Percentiles rank a stretch among this genome's conserved stretches.
Evolutionary conservation across 2,113 vertebrate genomes (phyloP).

Genomic region (Ptyas mucosa): DNA sequence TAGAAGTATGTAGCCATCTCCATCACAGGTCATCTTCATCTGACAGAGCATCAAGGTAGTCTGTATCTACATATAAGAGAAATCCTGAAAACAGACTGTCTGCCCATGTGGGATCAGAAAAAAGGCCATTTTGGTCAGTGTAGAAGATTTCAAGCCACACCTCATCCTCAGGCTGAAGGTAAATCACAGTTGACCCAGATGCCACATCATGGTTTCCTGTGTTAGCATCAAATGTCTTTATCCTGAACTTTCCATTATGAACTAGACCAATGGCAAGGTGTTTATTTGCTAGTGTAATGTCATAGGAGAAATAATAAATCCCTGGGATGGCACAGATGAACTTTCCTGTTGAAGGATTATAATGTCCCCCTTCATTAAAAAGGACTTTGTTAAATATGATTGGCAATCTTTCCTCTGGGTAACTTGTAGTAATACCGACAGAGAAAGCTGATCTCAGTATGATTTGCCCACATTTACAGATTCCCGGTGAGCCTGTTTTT

Average conservation of each 20-base stretch:
- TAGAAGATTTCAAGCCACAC: slow-evolving; percentile 99
- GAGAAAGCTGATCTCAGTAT: slow-evolving; percentile 94
- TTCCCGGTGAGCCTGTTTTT: slow-evolving; percentile 75
- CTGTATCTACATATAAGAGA: slow-evolving; percentile 89
- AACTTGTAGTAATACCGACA: slow-evolving; percentile 94
- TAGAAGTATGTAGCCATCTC: background rate
- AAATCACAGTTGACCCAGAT: slow-evolving; percentile 90
- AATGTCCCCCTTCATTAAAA: slow-evolving; percentile 90
- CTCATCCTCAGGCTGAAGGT: slow-evolving; percentile 92
- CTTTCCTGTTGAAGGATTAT: slow-evolving; percentile 90
- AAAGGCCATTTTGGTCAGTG: slow-evolving; percentile 91
- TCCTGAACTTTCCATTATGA: slow-evolving; percentile 89
- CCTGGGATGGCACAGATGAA: slow-evolving; percentile 94
- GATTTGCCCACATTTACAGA: slow-evolving; percentile 88
- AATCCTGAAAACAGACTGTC: slow-evolving; percentile 98
- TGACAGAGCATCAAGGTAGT: slow-evolving; percentile 88
- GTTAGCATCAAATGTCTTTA: slow-evolving; percentile 96
- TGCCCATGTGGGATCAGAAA: slow-evolving; percentile 90
- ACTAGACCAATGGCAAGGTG: slow-evolving; percentile 94
- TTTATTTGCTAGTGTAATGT: slow-evolving; percentile 96
- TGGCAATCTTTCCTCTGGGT: slow-evolving; percentile 85
- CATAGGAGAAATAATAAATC: slow-evolving; percentile 95
- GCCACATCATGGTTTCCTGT: slow-evolving; percentile 96
- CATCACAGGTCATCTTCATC: slow-evolving; percentile 81
- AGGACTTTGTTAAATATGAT: slow-evolving; percentile 97